Evolutionary conservation across 2,113 vertebrate genomes (phyloP), one percentile per base, ranked within the genome.

Genomic region (Amphiprion ocellaris): DNA sequence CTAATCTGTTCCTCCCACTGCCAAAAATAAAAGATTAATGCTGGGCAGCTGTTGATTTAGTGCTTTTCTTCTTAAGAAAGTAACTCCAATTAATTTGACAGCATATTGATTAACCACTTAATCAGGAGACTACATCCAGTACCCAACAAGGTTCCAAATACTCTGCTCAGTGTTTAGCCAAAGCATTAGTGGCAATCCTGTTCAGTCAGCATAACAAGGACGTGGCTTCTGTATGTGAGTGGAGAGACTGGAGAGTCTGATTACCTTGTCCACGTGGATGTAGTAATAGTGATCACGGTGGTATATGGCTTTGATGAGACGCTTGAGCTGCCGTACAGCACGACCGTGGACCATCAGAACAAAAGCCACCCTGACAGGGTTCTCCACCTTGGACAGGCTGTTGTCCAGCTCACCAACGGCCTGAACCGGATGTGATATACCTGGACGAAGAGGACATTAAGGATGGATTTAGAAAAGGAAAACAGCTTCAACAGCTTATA

Each of bases 261-360:
- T 46, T 65, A 99, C 98, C 97, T 98, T 96, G 91, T 99, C 98
- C 2, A 99, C 98, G 0, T 99, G 98, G 87, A 99, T 98, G 87
- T 99, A 99, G 90, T 98, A 99, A 92, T 95, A 99, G 90, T 99
- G 98, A 86, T 96, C 95, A 39, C 91, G 91, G 56, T 99, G 98
- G 87, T 99, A 99, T 68, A 99, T 97, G 0, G 97, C 97, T 94
- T 98, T 99, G 80, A 99, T 95, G 77, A 99, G 97, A 0, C 98
- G 95, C 75, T 96, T 97, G 61, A 99, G 95, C 93, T 99, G 98
- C 73, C 97, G 96, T 56, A 97, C 83, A 10, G 97, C 96, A 0
- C 98, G 96, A 33, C 98, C 98, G 0, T 99, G 98, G 69, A 99
- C 97, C 79, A 99, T 97, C 85, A 99, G 92, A 87, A 99, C 96